Evolutionary conservation across 2,113 vertebrate species (phyloP).

Genomic region (Solea senegalensis): DNA sequence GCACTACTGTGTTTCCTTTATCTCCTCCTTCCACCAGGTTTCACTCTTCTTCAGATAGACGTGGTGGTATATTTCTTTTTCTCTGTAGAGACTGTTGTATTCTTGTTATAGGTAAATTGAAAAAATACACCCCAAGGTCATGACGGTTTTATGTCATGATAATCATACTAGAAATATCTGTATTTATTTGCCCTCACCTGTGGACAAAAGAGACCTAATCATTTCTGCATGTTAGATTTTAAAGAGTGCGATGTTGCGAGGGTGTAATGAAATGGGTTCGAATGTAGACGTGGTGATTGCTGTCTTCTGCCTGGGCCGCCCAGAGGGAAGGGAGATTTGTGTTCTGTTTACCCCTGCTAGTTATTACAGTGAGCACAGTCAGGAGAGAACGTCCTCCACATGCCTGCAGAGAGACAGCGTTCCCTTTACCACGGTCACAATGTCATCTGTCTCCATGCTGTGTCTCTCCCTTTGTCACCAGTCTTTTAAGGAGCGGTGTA

Average conservation of each 20-base stretch:
- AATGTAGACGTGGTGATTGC: conserved; percentile 58
- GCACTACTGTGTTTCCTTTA: conserved; percentile 38
- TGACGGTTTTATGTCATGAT: conserved; percentile 44
- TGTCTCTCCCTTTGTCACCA: conserved; percentile 5
- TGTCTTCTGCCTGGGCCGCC: conserved; percentile 44
- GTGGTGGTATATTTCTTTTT: conserved; percentile 51
- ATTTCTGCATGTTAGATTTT: conserved; percentile 50
- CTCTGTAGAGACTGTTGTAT: conserved; percentile 35
- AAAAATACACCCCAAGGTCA: conserved; percentile 15
- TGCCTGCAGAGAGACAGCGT: conserved; percentile 11
- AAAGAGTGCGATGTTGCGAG: conserved; percentile 42
- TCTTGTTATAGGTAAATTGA: conserved; percentile 47
- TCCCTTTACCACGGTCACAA: neutral
- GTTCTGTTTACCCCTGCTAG: conserved; percentile 66
- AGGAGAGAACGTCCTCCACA: conserved; percentile 32
- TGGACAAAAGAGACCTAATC: conserved; percentile 35
- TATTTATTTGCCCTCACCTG: conserved; percentile 11
- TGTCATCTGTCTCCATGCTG: neutral
- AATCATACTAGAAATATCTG: conserved; percentile 34
- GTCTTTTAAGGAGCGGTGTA: neutral
- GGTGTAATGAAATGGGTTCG: conserved; percentile 53
- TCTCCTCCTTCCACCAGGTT: conserved; percentile 5
- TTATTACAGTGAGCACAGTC: conserved; percentile 38
- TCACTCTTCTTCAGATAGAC: conserved; percentile 24
- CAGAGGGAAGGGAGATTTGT: conserved; percentile 45